Evolutionary conservation across 2,888 invertebrate species (phyloP), one percentile per base, ranked within the genome.

Genomic region (Xylota sylvarum): DNA sequence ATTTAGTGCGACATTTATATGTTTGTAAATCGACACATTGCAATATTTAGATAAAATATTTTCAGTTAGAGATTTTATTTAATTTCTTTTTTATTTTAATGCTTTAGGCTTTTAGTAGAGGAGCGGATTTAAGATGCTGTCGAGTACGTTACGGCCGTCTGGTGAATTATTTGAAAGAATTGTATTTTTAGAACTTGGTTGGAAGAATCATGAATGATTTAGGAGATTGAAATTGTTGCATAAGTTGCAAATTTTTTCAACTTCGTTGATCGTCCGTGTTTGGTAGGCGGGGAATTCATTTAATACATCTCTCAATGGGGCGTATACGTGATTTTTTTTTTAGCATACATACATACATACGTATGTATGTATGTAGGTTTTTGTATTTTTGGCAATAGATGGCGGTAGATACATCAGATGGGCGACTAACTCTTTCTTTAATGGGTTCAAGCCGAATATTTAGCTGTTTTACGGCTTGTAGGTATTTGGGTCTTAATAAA

Each of bases 301-400:
- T 46, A 64, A 46, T 62, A 52, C 30, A 65, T 56, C 43, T 17
- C 23, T 48, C 10, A 55, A 32, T 56, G 84, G 84, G 84, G 84
- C 84, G 84, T 85, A 85, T 85, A 85, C 84, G 84, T 64, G 56
- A 55, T 64, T 40, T 84, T 79, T 62, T 35, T 62, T 14, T 60
- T 58, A 2, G 23, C 23, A 23, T 23, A 23, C n/a, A n/a, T n/a
- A n/a, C n/a, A 3, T 23, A 1, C 23, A 2, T 3, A 23, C 23
- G 23, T 23, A 23, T 23, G 23, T n/a, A n/a, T n/a, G 5, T 3
- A 9, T 14, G 14, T 43, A 32, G 14, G 35, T 9, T 17, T 27
- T 40, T 9, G 19, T 5, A 43, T 17, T 43, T 55, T 78, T 52
- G 46, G 30, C 30, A 17, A 23, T 0, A 14, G 46, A 69, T 32